Conservation (phyloP, 2,888 invertebrate genomes). For the Platerodrilus igneus region DNA sequence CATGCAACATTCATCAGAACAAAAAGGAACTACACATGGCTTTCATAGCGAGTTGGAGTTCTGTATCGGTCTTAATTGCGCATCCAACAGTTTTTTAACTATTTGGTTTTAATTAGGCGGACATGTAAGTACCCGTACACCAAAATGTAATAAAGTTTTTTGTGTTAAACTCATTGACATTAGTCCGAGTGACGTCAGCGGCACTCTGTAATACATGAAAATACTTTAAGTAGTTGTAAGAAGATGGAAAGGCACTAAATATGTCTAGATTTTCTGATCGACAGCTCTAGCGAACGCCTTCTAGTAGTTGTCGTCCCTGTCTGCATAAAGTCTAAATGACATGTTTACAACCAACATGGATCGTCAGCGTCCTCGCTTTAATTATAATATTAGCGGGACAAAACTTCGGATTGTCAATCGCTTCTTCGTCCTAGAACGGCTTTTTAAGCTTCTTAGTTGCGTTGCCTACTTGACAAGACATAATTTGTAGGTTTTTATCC, state of each 20-base stretch:
- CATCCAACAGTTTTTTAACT: no score
- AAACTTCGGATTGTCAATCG: conserved; percentile 33
- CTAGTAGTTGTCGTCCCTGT: conserved; percentile 21
- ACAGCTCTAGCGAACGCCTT: conserved; percentile 17
- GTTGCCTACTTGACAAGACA: conserved; percentile 36
- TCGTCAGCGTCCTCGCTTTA: conserved; percentile 42
- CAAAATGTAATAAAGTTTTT: no score
- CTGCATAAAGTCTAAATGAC: conserved; percentile 36
- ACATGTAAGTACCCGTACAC: no score
- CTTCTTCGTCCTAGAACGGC: conserved; percentile 29
- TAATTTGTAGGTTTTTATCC: conserved; percentile 37
- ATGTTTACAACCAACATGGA: conserved; percentile 37
- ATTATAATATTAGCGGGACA: conserved; percentile 44
- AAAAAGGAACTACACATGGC: conserved; percentile 11
- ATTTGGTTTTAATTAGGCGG: no score
- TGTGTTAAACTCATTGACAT: no score
- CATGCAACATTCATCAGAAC: conserved; percentile 10
- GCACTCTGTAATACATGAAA: no score
- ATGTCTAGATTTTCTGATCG: no score
- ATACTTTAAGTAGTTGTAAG: no score
- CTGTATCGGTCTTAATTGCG: no score
- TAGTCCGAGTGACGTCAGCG: no score
- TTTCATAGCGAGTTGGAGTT: no score
- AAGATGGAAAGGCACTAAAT: no score
- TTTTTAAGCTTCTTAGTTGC: conserved; percentile 30